These are phyloP conservation scores for Drosophila kuntzei DNA, from an alignment of 2,888 invertebrate species.

Conservation along the genomic window DNA sequence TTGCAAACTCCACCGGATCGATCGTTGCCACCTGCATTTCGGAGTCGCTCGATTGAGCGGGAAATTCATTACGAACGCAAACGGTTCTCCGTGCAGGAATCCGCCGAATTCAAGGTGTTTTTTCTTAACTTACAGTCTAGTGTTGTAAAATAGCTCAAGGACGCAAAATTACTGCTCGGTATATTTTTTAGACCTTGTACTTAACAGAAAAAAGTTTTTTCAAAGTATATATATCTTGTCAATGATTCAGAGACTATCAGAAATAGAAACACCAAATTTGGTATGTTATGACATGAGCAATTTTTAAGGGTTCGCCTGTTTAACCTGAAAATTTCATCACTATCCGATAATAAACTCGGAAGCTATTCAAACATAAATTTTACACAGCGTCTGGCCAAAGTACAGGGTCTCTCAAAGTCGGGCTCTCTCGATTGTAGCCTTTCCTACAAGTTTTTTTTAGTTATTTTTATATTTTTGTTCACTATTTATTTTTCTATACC, in stretches of 20 bases:
- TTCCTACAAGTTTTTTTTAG: neutral
- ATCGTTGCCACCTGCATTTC: conserved; percentile 83
- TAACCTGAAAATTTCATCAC: too few relatives aligned
- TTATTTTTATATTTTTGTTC: neutral
- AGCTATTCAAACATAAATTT: too few relatives aligned
- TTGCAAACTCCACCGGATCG: conserved; percentile 82
- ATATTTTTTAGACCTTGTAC: neutral
- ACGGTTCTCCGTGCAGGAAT: conserved; percentile 82
- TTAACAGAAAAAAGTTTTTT: too few relatives aligned
- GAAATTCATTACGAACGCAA: conserved; percentile 83
- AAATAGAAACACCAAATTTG: too few relatives aligned
- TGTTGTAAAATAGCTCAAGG: neutral
- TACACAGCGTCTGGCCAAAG: too few relatives aligned
- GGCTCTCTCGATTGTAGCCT: neutral
- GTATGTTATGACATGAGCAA: too few relatives aligned
- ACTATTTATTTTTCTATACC: neutral
- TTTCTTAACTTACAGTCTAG: neutral
- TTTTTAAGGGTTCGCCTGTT: too few relatives aligned
- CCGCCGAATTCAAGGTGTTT: conserved; percentile 80
- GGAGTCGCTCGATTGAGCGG: conserved; percentile 84
- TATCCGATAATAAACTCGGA: too few relatives aligned
- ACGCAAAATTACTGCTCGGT: neutral
- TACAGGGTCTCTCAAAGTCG: neutral
- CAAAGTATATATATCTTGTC: too few relatives aligned
- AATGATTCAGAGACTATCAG: too few relatives aligned